Percentiles rank a stretch among this genome's conserved stretches.
These are phyloP conservation scores for Clivina fossor DNA, from an alignment of 2,888 invertebrate genomes.

Conservation along the genomic window DNA sequence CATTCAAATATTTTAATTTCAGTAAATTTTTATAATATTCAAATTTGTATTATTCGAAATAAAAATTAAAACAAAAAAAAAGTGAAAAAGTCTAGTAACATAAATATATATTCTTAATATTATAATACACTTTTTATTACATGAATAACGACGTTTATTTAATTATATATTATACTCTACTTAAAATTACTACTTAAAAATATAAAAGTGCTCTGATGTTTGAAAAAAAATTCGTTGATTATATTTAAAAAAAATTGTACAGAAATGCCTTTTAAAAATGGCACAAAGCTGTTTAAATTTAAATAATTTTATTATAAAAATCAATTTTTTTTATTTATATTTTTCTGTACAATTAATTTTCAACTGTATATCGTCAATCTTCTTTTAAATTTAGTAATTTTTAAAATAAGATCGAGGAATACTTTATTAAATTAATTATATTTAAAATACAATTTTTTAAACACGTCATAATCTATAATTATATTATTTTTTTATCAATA, in stretches of 20 bases:
- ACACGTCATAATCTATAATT: too few species aligned
- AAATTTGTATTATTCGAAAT: neutral
- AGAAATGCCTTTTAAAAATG: constrained; percentile 19
- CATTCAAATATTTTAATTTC: neutral
- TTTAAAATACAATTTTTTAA: too few species aligned
- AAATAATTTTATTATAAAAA: too few species aligned
- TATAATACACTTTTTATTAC: constrained; percentile 32
- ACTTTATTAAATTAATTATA: too few species aligned
- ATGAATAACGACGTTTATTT: constrained; percentile 23
- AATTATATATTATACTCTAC: constrained; percentile 28
- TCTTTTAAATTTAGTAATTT: constrained; percentile 14
- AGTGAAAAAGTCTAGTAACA: constrained; percentile 18
- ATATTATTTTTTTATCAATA: too few species aligned
- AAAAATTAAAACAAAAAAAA: neutral
- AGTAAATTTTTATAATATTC: neutral
- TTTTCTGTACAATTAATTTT: too few species aligned
- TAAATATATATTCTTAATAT: constrained; percentile 32
- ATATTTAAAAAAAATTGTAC: constrained; percentile 12
- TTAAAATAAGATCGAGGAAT: constrained; percentile 27
- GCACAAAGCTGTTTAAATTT: constrained; percentile 5
- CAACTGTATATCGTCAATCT: constrained; percentile 28
- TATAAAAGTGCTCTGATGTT: constrained; percentile 22
- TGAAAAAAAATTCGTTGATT: constrained; percentile 21
- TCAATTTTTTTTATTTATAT: too few species aligned
- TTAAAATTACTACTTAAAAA: constrained; percentile 18